These are phyloP conservation scores for Dinocampus coccinellae DNA, from an alignment of 2,888 invertebrate species.

Conservation along the genomic window DNA sequence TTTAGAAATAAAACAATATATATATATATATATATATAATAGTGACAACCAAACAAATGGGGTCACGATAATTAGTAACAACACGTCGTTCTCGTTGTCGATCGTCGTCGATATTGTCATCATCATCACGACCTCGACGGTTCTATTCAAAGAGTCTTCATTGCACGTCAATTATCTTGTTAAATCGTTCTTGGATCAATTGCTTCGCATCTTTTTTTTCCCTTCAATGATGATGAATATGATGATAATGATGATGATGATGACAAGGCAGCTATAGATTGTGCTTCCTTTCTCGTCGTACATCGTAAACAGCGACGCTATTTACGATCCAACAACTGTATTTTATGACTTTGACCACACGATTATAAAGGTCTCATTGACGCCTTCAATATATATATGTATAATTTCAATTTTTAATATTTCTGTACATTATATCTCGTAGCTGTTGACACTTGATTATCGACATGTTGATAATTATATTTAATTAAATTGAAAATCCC, in stretches of 20 bases:
- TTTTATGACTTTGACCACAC: conserved; percentile 13
- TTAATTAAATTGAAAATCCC: neutral
- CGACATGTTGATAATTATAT: neutral
- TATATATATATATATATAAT: neutral
- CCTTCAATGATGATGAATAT: neutral
- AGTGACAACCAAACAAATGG: conserved; percentile 1
- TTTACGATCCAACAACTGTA: conserved; percentile 7
- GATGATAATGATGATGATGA: neutral
- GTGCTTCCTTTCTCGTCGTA: conserved; percentile 1
- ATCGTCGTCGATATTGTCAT: neutral
- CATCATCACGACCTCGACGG: conserved; percentile 1
- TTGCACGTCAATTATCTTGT: conserved; percentile 20
- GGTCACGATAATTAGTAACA: conserved; percentile 20
- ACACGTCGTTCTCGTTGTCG: too few relatives aligned
- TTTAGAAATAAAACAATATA: too few relatives aligned
- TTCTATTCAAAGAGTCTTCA: neutral
- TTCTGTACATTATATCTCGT: neutral
- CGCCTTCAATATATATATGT: conserved; percentile 6
- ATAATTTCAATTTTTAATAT: neutral
- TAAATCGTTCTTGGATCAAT: conserved; percentile 17
- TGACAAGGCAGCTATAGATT: conserved; percentile 1
- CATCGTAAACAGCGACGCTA: conserved; percentile 2
- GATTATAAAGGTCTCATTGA: conserved; percentile 8
- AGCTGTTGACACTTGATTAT: neutral
- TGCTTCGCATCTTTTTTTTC: neutral